A percentile compares a stretch with the other conserved stretches of the same genome.
Conservation (phyloP, 2,797 vertebrate species). For the Ficedula albicollis region DNA sequence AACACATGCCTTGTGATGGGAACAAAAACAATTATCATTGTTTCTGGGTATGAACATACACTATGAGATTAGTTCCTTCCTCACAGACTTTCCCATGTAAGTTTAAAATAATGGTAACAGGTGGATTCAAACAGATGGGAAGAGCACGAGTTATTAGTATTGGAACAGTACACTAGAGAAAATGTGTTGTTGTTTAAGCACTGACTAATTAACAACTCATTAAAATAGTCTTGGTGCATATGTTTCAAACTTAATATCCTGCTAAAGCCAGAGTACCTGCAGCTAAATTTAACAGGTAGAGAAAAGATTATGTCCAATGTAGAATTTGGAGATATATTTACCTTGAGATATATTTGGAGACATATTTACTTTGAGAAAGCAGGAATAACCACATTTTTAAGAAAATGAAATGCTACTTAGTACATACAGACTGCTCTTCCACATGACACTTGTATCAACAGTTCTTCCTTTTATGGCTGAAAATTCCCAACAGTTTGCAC, state of each 20-base stretch:
- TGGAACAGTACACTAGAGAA: conserved; percentile 26
- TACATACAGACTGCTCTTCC: neutral
- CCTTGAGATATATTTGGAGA: neutral
- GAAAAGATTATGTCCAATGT: neutral
- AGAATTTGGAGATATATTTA: neutral
- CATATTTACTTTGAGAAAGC: neutral
- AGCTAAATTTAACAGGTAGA: neutral
- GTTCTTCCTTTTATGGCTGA: neutral
- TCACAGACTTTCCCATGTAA: neutral
- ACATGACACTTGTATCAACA: neutral
- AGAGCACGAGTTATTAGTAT: conserved; percentile 11
- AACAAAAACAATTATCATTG: neutral
- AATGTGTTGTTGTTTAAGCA: conserved; percentile 40
- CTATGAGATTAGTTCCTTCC: neutral
- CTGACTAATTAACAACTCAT: conserved; percentile 48
- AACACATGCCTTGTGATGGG: neutral
- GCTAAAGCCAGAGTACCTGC: neutral
- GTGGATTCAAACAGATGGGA: conserved; percentile 50
- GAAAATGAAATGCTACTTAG: neutral
- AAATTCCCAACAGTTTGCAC: neutral
- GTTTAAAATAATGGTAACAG: conserved; percentile 29
- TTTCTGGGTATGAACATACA: neutral
- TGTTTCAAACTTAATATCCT: neutral
- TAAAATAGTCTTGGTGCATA: conserved; percentile 33
- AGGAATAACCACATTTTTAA: neutral